Base-by-base conservation (phyloP, 1,140 invertebrate genomes). In the Hycleus cichorii region DNA sequence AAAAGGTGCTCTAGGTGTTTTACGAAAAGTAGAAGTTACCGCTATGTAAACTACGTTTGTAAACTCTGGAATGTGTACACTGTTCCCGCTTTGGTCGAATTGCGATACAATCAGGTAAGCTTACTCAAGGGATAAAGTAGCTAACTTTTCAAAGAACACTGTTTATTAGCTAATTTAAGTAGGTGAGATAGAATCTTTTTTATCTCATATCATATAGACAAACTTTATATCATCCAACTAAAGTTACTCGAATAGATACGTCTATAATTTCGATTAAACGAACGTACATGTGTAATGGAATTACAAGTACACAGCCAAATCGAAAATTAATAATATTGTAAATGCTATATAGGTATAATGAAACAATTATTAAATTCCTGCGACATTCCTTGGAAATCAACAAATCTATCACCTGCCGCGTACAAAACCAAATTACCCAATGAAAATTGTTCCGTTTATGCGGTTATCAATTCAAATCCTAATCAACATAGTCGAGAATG, bases 1-100 rank as follows among this genome's bases (percentile, higher is more conserved):
- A 59, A 55, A 62, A 48, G 57, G 63, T 52, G 57, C 57, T 57
- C 45, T 58, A 52, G 60, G 60, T 64, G 56, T 60, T 64, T 64
- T 61, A 60, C 51, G 59, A 51, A 57, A 60, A 59, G 50, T 60
- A 49, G 40, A 49, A 55, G 54, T 59, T 60, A 64, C 58, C 58
- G 55, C 50, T 64, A 57, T 64, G 58, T 57, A 57, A 60, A 60
- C 64, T 63, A 55, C 58, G 54, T 50, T 60, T 39, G 48, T 60
- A 54, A 57, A 54, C 25, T 64, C n/a, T 58, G 55, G 62, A 57
- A 57, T 58, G 55, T 58, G 56, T 58, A 40, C 48, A 53, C 51
- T 44, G 47, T 54, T 52, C 27, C 47, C 47, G 39, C 46, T 51
- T 45, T 62, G 49, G 46, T 46, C 51, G 60, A 63, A 59, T 59